A percentile compares a stretch with the other conserved stretches of the same genome.
Evolutionary conservation across 2,113 vertebrate species (phyloP).

Genomic region (Macrotus californicus): DNA sequence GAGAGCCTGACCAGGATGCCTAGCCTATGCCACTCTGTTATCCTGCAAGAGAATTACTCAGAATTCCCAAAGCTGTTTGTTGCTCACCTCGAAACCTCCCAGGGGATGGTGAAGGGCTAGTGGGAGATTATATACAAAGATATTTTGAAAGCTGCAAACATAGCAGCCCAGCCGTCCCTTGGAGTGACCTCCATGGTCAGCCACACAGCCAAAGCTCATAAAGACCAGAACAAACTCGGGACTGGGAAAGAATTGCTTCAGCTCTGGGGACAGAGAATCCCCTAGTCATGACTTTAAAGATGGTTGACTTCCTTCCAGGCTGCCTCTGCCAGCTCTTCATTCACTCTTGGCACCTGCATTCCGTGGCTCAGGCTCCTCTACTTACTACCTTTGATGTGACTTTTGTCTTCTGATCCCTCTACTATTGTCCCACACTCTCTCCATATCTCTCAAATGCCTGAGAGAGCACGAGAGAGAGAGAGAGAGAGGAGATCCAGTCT

Average conservation of each 20-base stretch:
- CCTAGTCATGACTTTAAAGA: not conserved
- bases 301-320: not conserved
- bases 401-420: not conserved
- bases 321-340: accelerated
- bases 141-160: not conserved
- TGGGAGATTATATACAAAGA: not conserved
- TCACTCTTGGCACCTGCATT: not conserved
- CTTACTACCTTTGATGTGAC: not conserved
- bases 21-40: not conserved
- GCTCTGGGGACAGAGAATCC: not conserved
- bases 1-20: not conserved
- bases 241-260: not conserved
- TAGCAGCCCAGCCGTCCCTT: not conserved
- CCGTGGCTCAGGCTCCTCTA: not conserved
- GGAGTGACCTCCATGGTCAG: not conserved
- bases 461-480: not conserved
- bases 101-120: not conserved
- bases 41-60: not conserved
- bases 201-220: not conserved
- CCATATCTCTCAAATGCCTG: not conserved
- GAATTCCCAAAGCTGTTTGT: not conserved
- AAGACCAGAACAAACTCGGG: not conserved
- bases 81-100: not conserved
- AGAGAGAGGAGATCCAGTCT: not conserved
- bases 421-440: not conserved